phyloP scores from a whole-genome alignment of 2,797 vertebrate genomes.

The Eulemur coronatus region DNA sequence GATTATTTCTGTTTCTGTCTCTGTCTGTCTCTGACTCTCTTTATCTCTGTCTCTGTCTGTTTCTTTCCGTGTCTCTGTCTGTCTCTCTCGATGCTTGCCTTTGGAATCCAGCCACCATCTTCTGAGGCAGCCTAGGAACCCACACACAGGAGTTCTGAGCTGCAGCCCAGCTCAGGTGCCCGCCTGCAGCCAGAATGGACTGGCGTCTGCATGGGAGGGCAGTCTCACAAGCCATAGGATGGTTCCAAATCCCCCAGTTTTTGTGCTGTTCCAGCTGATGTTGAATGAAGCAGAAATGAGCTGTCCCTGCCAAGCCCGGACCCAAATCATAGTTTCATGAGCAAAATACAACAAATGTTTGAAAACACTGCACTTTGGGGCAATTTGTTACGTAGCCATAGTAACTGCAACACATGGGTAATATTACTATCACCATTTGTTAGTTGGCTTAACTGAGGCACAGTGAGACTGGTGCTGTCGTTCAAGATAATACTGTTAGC shows the following conservation, averaged over 20 bases:
- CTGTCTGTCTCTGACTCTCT: neutral
- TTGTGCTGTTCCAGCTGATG: neutral
- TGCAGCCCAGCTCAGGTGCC: too few species aligned
- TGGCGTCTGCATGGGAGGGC: accelerated
- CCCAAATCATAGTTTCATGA: neutral
- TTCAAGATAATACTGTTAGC: neutral
- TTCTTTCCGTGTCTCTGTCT: neutral
- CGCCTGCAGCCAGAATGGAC: neutral
- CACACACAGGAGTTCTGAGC: neutral
- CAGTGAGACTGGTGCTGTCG: neutral
- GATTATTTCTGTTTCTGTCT: neutral
- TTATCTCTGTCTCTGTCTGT: neutral
- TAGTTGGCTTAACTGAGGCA: neutral
- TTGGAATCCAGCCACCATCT: neutral
- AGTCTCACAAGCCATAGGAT: neutral
- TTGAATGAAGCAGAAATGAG: neutral
- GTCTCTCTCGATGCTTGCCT: neutral
- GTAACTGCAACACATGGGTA: neutral
- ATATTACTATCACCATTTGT: neutral
- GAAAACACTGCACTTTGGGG: neutral
- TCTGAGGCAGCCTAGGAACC: neutral
- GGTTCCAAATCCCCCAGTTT: neutral
- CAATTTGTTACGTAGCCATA: neutral
- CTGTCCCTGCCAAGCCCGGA: neutral
- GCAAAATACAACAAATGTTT: neutral